These are phyloP conservation scores for Copidosoma floridanum DNA, from an alignment of 1,140 invertebrate genomes.

Conservation along the genomic window DNA sequence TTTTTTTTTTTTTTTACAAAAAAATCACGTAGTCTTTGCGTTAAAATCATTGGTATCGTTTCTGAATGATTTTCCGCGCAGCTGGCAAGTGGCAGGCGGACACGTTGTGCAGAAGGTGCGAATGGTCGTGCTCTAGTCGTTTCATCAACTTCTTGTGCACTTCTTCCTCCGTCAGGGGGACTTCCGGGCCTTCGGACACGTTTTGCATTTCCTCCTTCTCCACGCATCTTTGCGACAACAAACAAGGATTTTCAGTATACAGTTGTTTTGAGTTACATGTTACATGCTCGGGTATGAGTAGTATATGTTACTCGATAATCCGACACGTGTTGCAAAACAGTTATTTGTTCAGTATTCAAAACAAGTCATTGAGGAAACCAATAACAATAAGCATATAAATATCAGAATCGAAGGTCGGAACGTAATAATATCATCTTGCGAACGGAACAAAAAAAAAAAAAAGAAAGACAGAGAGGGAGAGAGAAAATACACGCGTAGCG, in stretches of 20 bases:
- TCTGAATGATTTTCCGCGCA: slow-evolving; percentile 58
- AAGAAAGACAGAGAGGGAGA: background rate
- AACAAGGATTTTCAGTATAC: too few species aligned
- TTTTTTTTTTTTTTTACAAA: too few species aligned
- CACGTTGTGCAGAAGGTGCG: slow-evolving; percentile 56
- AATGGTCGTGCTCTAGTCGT: slow-evolving; percentile 46
- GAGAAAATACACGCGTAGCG: too few species aligned
- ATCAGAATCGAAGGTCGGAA: too few species aligned
- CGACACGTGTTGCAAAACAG: too few species aligned
- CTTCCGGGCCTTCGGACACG: slow-evolving; percentile 53
- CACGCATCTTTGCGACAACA: slow-evolving; percentile 46
- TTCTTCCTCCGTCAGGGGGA: slow-evolving; percentile 47
- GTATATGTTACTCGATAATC: too few species aligned
- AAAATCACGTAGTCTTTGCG: background rate
- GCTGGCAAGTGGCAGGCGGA: slow-evolving; percentile 59
- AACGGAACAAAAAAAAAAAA: background rate
- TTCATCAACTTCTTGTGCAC: slow-evolving; percentile 45
- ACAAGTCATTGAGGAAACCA: too few species aligned
- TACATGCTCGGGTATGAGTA: too few species aligned
- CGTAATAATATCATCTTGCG: too few species aligned
- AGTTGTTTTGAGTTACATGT: too few species aligned
- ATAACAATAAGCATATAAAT: too few species aligned
- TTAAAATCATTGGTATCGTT: slow-evolving; percentile 47
- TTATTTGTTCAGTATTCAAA: too few species aligned
- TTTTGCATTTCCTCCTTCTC: slow-evolving; percentile 58